Base-by-base conservation (phyloP, 2,888 invertebrate species). In the Eupithecia pulchellata region DNA sequence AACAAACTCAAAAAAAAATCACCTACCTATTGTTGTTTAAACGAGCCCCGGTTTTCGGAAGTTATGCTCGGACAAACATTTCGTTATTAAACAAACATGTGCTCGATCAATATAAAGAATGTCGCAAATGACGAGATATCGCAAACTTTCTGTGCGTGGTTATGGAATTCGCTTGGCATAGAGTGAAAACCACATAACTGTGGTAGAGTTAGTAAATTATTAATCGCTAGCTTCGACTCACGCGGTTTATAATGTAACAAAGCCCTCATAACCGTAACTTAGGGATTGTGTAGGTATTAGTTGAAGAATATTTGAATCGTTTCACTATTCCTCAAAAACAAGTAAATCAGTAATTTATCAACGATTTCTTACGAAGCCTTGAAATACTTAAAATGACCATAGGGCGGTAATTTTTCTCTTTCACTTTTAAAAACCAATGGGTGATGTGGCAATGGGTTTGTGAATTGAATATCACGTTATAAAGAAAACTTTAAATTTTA, bases 121-220 rank as follows among this genome's bases (percentile, higher is more conserved):
- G 25, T 61, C 61, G 34, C 61, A 34, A 61, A 61, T 11, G 34
- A n/a, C 11, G 14, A 34, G 61, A 34, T 60, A 32, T 60, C 58
- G n/a, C 32, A 60, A 60, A 32, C 29, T 5, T 60, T 60, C 39
- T 17, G 8, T 63, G 63, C 29, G 52, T 27, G 27, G 55, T 34
- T 27, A 34, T 34, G 34, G 61, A 36, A 61, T 60, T 39, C 58
- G 27, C 36, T 63, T 63, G 27, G 39, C 36, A 39, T 42, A 62
- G 17, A 63, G 39, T 63, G 39, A 34, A 11, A 32, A 32, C 32
- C 60, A 34, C 32, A 20, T n/a, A 6, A 32, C 58, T 30, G 58
- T 60, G 20, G 20, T 34, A 11, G 32, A 34, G n/a, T 60, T 34
- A 34, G 8, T 60, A 34, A 60, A 32, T 32, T 20, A 34, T 61